Evolutionary conservation across 2,888 invertebrate genomes (phyloP), one percentile per base, ranked within the genome.

Genomic region (Tineola bisselliella): DNA sequence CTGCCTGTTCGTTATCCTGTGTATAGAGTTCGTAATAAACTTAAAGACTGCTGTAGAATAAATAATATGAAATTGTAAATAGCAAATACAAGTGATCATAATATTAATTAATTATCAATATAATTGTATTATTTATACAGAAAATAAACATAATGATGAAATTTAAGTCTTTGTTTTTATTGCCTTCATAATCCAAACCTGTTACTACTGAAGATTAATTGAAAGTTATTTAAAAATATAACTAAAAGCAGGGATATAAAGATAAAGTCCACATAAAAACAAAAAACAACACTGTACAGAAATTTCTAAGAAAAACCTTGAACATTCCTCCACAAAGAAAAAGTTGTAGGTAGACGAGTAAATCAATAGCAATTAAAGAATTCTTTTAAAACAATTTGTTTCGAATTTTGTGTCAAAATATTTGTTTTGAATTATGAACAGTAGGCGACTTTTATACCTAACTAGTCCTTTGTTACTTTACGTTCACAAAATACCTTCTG

Each of bases 11-110:
- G 82, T 84, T 84, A 86, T 86, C 79, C 76, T 82, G 83, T 86
- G 84, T 82, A 86, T 84, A 87, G 84, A 77, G 76, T 75, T 75
- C 70, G 74, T 75, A 75, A 79, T 80, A 84, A 84, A 81, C 80
- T 82, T 84, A 87, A 91, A 91, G 87, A 87, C 87, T 87, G 87
- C 87, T 88, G 87, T 88, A 88, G 84, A 75, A 86, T 86, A 58
- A 48, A 17, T 25, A 25, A 25, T 56, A 87, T 88, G 79, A 78
- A 74, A 81, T 78, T 87, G 84, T 84, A 87, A 82, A 87, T 87
- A 87, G 84, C 77, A 67, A 79, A 80, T 25, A 79, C 79, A 84
- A 84, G 87, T 87, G 87, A 87, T 87, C 79, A 79, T 80, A 62
- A 82, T 59, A 19, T 83, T 81, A 81, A 84, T 81, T 77, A 83